Percentiles rank a stretch among this genome's conserved stretches.
Conservation (phyloP, 2,113 vertebrate genomes). For the Hassar affinis region DNA sequence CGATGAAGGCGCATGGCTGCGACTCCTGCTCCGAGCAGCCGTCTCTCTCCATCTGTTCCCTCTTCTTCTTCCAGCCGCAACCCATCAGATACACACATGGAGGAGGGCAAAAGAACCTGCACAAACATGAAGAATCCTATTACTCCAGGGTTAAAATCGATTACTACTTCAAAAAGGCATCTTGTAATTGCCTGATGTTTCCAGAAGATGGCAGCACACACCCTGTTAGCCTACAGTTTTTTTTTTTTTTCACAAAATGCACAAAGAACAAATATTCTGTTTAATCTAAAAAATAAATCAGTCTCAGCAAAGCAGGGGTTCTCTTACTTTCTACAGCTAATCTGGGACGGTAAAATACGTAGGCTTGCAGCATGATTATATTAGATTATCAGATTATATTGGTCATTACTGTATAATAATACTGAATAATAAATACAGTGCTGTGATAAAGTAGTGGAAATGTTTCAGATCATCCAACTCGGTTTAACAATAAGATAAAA, state of each 20-base stretch:
- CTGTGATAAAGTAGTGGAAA: too few relatives aligned
- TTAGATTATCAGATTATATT: neutral
- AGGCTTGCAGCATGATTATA: neutral
- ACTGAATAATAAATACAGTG: neutral
- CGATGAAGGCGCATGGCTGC: slow-evolving; percentile 97
- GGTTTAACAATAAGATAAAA: too few relatives aligned
- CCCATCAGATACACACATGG: slow-evolving; percentile 99
- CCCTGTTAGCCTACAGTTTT: neutral
- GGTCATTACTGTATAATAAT: neutral
- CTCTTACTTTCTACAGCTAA: neutral
- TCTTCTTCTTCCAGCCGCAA: slow-evolving; percentile 99
- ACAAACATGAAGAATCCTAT: slow-evolving; percentile 43
- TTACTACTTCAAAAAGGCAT: neutral
- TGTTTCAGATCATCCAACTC: too few relatives aligned
- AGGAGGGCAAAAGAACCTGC: slow-evolving; percentile 96
- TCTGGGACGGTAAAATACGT: neutral
- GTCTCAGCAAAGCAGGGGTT: neutral
- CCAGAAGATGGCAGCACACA: slow-evolving; percentile 55
- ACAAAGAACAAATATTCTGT: neutral
- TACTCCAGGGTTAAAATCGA: neutral
- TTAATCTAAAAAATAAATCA: neutral
- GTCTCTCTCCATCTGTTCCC: slow-evolving; percentile 98
- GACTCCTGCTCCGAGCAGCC: slow-evolving; percentile 97
- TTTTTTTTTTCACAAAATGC: neutral
- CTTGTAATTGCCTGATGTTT: neutral